A percentile compares a stretch with the other conserved stretches of the same genome.
Conservation (phyloP, 2,113 vertebrate genomes). For the Onychorhynchus coronatus region DNA sequence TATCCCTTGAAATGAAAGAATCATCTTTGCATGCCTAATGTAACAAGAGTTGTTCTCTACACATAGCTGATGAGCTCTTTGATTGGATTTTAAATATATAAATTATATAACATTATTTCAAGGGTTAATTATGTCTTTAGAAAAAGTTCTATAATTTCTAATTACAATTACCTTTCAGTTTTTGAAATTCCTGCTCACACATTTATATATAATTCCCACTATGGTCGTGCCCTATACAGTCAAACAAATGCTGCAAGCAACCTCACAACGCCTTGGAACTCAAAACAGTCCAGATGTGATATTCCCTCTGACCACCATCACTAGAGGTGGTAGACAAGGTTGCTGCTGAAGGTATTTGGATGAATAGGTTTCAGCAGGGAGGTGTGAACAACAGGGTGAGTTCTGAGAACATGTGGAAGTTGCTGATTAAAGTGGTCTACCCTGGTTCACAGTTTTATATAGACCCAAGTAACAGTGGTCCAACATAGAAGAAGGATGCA, state of each 20-base stretch:
- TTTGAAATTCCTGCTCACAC: neutral
- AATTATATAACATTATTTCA: neutral
- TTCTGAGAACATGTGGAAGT: neutral
- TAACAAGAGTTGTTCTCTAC: neutral
- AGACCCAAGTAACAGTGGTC: neutral
- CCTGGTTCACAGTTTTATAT: neutral
- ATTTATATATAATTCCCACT: neutral
- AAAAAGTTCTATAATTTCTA: neutral
- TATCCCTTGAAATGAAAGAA: conserved; percentile 6
- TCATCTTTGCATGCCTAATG: neutral
- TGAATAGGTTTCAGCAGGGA: neutral
- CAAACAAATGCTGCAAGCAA: neutral
- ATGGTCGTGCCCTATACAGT: neutral
- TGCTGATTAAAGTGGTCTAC: neutral
- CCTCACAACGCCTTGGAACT: neutral
- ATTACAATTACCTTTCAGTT: neutral
- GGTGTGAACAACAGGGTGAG: neutral
- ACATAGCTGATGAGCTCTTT: neutral
- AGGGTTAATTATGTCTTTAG: neutral
- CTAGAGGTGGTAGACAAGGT: neutral
- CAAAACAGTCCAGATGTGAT: neutral
- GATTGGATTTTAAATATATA: neutral
- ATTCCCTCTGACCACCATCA: neutral
- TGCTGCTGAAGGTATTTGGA: neutral
- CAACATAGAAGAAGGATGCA: neutral